Percentiles rank a stretch among this genome's conserved stretches.
phyloP scores from a whole-genome alignment of 2,888 invertebrate genomes.

The Thalpophila matura region DNA sequence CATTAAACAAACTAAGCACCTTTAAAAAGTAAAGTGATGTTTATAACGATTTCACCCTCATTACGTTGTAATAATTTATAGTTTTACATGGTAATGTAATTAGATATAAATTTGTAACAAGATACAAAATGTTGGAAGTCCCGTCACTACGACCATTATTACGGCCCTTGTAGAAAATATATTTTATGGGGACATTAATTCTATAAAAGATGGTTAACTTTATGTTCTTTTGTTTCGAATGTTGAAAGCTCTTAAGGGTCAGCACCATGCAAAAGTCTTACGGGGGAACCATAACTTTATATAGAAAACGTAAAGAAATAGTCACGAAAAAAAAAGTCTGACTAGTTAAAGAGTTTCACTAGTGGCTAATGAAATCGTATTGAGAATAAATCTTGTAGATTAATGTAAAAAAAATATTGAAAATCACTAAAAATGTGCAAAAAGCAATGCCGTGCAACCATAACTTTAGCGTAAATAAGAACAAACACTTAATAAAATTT shows the following conservation, averaged over 20 bases:
- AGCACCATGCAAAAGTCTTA: no score
- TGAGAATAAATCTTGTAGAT: no score
- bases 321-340: no score
- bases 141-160: slow-evolving; percentile 45
- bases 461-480: no score
- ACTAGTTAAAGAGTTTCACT: no score
- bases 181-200: slow-evolving; percentile 73
- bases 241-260: slow-evolving; percentile 51
- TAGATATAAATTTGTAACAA: slow-evolving; percentile 79
- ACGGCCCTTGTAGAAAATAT: slow-evolving; percentile 59
- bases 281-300: no score
- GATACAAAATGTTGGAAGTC: slow-evolving; percentile 68
- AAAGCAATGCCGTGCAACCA: no score
- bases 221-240: slow-evolving; percentile 53
- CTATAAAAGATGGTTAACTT: slow-evolving; percentile 48
- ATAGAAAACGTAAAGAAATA: no score
- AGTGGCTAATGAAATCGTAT: no score
- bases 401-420: no score
- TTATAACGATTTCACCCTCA: slow-evolving; percentile 76
- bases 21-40: slow-evolving; percentile 65
- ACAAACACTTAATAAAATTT: no score
- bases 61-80: slow-evolving; percentile 77
- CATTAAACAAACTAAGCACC: slow-evolving; percentile 71
- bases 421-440: no score
- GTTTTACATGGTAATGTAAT: slow-evolving; percentile 70